A percentile compares a stretch with the other conserved stretches of the same genome.
These are phyloP conservation scores for Sebastes cheni DNA, from an alignment of 2,797 vertebrate species.

Conservation along the genomic window DNA sequence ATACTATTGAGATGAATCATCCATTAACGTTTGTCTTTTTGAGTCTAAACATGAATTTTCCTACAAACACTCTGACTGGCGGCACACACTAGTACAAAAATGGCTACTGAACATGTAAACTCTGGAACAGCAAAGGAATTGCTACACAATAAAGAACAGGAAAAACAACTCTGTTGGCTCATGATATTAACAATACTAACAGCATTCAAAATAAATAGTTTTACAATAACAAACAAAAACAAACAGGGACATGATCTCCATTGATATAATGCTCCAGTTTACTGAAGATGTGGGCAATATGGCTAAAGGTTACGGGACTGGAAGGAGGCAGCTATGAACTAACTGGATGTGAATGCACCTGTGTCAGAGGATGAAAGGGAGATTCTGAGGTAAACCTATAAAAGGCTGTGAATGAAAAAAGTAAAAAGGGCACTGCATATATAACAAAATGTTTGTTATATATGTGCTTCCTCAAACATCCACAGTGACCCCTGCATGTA, in stretches of 20 bases:
- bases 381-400: slow-evolving; percentile 72
- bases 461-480: slow-evolving; percentile 13
- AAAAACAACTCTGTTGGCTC: slow-evolving; percentile 48
- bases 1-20: neutral
- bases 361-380: slow-evolving; percentile 56
- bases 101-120: slow-evolving; percentile 53
- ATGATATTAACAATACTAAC: slow-evolving; percentile 22
- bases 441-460: slow-evolving; percentile 33
- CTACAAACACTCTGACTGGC: slow-evolving; percentile 21
- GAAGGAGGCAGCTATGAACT: slow-evolving; percentile 36
- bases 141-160: slow-evolving; percentile 29
- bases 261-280: slow-evolving; percentile 35
- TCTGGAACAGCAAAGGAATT: slow-evolving; percentile 39
- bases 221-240: slow-evolving; percentile 23
- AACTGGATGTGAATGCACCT: slow-evolving; percentile 22
- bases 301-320: slow-evolving; percentile 28
- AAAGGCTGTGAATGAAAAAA: slow-evolving; percentile 49
- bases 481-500: slow-evolving; percentile 22
- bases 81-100: slow-evolving; percentile 31
- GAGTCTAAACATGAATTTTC: neutral
- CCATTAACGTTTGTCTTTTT: slow-evolving; percentile 8
- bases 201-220: slow-evolving; percentile 54
- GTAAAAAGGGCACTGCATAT: slow-evolving; percentile 25
- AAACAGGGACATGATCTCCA: slow-evolving; percentile 6
- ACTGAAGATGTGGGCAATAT: slow-evolving; percentile 17